These are phyloP conservation scores for Ceratina japonica DNA, from an alignment of 1,140 invertebrate genomes.

Conservation along the genomic window DNA sequence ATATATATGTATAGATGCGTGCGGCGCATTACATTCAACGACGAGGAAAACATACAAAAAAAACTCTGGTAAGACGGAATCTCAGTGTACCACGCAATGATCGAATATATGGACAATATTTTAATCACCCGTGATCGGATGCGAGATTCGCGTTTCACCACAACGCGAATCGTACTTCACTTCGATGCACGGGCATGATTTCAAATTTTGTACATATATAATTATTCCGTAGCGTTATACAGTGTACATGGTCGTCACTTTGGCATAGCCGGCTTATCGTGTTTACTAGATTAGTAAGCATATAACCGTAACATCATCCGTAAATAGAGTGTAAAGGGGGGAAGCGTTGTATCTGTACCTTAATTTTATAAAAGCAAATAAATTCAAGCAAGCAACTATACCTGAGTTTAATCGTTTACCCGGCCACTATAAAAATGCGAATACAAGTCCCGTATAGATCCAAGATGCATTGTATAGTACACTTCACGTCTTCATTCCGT, in stretches of 20 bases:
- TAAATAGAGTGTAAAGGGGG: conserved; percentile 41
- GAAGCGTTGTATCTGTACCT: conserved; percentile 67
- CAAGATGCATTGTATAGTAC: too few relatives aligned
- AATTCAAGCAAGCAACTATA: conserved; percentile 69
- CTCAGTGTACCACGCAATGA: conserved; percentile 8
- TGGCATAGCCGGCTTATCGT: conserved; percentile 57
- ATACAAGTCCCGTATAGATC: neutral
- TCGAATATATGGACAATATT: conserved; percentile 54
- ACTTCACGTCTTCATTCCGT: too few relatives aligned
- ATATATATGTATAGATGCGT: too few relatives aligned
- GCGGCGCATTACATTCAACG: too few relatives aligned
- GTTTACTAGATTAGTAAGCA: conserved; percentile 56
- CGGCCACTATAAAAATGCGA: neutral
- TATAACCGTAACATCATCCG: conserved; percentile 37
- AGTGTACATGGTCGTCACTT: conserved; percentile 51
- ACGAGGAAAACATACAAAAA: too few relatives aligned
- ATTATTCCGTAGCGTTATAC: conserved; percentile 40
- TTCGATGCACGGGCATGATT: conserved; percentile 60
- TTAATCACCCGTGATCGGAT: conserved; percentile 63
- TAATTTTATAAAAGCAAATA: conserved; percentile 75
- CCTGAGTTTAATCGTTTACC: neutral
- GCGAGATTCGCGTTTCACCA: conserved; percentile 69
- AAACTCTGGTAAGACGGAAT: neutral
- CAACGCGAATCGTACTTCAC: conserved; percentile 66
- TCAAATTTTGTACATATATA: conserved; percentile 65